Evolutionary conservation across 1,140 invertebrate species (phyloP).

Genomic region (Philotrypesis tridentata): DNA sequence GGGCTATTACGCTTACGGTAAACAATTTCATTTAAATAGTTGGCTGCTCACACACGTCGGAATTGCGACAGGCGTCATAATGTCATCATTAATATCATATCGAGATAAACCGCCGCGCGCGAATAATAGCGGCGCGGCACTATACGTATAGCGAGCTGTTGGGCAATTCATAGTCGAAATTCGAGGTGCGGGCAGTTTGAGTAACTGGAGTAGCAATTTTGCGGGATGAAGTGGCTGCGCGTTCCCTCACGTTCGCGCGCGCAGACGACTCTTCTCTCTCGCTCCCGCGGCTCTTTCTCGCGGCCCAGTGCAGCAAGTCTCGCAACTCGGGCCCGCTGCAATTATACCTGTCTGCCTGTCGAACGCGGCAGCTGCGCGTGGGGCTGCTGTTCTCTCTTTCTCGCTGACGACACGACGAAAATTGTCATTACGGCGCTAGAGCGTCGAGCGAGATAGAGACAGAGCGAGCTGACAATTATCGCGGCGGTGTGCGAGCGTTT

Average conservation of each 20-base stretch:
- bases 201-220: conserved; percentile 36
- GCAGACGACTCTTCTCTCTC: conserved; percentile 55
- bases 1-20: background rate
- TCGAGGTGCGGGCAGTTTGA: conserved; percentile 13
- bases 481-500: conserved; percentile 52
- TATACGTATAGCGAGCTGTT: background rate
- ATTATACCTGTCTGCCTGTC: conserved; percentile 54
- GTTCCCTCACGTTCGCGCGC: conserved; percentile 50
- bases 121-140: background rate
- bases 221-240: conserved; percentile 18
- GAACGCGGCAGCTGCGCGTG: background rate
- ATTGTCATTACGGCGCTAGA: conserved; percentile 74
- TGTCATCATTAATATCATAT: conserved; percentile 15
- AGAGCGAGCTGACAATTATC: conserved; percentile 67
- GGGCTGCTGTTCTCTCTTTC: background rate
- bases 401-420: conserved; percentile 69
- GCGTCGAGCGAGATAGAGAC: too few relatives aligned
- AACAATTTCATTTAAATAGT: background rate
- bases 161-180: conserved; percentile 4
- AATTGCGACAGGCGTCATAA: background rate
- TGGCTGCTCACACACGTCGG: background rate
- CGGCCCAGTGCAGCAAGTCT: conserved; percentile 45
- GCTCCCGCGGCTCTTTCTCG: too few relatives aligned
- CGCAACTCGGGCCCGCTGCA: conserved; percentile 64
- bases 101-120: conserved; percentile 7